Conservation (phyloP, 2,888 invertebrate genomes). For the Siphonodentalium dalli region DNA sequence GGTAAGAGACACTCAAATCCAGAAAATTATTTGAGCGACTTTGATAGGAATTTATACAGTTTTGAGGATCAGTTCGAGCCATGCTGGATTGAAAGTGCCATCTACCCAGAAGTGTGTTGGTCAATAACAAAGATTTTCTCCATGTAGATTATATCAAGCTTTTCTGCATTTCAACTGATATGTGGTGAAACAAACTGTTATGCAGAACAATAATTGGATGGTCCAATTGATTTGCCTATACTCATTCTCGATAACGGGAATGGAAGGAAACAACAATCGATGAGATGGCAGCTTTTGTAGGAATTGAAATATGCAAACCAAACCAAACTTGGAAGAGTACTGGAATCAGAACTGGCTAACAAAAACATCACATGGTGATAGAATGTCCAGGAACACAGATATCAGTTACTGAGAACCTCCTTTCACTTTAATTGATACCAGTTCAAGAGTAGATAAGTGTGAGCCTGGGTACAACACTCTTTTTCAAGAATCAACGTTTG, state of each 20-base stretch:
- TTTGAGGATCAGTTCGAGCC: conserved; percentile 3
- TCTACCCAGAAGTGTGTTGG: conserved; percentile 1
- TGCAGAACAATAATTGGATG: conserved; percentile 16
- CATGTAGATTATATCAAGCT: conserved; percentile 18
- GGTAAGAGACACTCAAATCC: too few species aligned
- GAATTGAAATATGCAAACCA: conserved; percentile 16
- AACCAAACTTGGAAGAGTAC: conserved; percentile 12
- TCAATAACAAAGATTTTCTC: conserved; percentile 8
- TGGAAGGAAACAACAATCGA: too few species aligned
- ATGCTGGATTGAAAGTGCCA: conserved; percentile 7
- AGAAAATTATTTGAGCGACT: too few species aligned
- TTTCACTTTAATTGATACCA: conserved; percentile 7
- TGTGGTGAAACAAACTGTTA: conserved; percentile 19
- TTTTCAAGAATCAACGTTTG: too few species aligned
- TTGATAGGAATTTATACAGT: conserved; percentile 7
- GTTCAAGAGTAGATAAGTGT: not conserved
- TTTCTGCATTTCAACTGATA: conserved; percentile 15
- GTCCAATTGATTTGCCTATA: conserved; percentile 1
- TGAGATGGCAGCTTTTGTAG: conserved; percentile 15
- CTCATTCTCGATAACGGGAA: too few species aligned
- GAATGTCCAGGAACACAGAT: conserved; percentile 12
- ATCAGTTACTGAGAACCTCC: conserved; percentile 7
- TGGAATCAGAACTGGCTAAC: conserved; percentile 16
- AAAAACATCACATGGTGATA: not conserved
- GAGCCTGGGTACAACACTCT: conserved; percentile 6